Conservation (phyloP, 2,888 invertebrate species). For the Celastrina argiolus region DNA sequence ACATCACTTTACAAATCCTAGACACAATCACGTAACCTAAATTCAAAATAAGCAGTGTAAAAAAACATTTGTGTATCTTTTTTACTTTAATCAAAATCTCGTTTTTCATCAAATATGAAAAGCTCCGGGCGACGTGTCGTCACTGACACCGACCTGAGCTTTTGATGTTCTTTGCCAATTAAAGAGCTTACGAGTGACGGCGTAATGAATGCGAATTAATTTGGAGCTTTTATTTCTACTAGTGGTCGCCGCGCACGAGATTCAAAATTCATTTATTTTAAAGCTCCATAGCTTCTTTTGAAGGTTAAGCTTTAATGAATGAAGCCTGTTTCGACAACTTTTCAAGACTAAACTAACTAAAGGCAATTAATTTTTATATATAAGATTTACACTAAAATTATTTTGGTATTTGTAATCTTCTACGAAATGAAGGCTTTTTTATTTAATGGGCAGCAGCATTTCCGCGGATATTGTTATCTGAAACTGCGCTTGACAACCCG, state of each 20-base stretch:
- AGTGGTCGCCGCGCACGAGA: neutral
- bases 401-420: too few species aligned
- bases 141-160: neutral
- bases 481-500: too few species aligned
- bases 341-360: neutral
- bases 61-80: neutral
- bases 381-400: neutral
- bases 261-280: neutral
- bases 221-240: slow-evolving; percentile 8
- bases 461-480: too few species aligned
- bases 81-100: neutral
- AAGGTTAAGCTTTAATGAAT: slow-evolving; percentile 5
- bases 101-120: slow-evolving; percentile 16
- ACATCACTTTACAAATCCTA: too few species aligned
- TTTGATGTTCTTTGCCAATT: slow-evolving; percentile 19
- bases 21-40: neutral
- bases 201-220: slow-evolving; percentile 8
- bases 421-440: too few species aligned
- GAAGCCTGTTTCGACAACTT: neutral
- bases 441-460: too few species aligned
- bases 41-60: neutral
- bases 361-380: neutral
- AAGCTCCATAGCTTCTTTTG: neutral
- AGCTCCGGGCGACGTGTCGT: neutral
- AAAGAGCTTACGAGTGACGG: slow-evolving; percentile 3